These are phyloP conservation scores for Linepithema humile DNA, from an alignment of 1,140 invertebrate genomes.

Conservation along the genomic window DNA sequence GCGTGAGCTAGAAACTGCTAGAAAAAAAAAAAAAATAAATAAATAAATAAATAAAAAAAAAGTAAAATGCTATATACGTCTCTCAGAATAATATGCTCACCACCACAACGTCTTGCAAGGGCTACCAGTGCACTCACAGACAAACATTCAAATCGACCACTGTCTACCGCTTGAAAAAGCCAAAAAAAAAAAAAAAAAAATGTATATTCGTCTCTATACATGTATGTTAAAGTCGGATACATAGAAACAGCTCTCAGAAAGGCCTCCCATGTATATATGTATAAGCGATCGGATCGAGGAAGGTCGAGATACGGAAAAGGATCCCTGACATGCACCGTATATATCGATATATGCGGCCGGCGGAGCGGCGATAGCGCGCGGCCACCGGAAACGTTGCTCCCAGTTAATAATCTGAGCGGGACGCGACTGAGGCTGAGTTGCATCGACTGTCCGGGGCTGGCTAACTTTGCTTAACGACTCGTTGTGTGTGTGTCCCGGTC, in stretches of 20 bases:
- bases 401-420: constrained; percentile 31
- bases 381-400: constrained; percentile 45
- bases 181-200: constrained; percentile 53
- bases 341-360: constrained; percentile 1
- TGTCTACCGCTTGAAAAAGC: constrained; percentile 73
- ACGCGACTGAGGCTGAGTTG: constrained; percentile 31
- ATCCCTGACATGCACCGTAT: constrained; percentile 33
- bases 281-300: constrained; percentile 59
- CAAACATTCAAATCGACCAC: constrained; percentile 83
- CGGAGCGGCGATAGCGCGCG: neutral
- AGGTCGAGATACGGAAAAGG: constrained; percentile 47
- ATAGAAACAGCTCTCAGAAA: constrained; percentile 40
- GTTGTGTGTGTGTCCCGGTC: constrained; percentile 25
- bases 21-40: constrained; percentile 35
- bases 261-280: constrained; percentile 50
- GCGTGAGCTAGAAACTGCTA: constrained; percentile 32
- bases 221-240: constrained; percentile 53
- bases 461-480: constrained; percentile 31
- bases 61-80: constrained; percentile 43
- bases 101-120: constrained; percentile 80
- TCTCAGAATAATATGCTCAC: constrained; percentile 67
- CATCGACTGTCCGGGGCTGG: constrained; percentile 10
- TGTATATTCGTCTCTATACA: constrained; percentile 36
- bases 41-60: constrained; percentile 26
- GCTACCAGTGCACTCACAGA: constrained; percentile 84